phyloP scores from a whole-genome alignment of 2,888 invertebrate genomes.

The Amphipoea lucens region DNA sequence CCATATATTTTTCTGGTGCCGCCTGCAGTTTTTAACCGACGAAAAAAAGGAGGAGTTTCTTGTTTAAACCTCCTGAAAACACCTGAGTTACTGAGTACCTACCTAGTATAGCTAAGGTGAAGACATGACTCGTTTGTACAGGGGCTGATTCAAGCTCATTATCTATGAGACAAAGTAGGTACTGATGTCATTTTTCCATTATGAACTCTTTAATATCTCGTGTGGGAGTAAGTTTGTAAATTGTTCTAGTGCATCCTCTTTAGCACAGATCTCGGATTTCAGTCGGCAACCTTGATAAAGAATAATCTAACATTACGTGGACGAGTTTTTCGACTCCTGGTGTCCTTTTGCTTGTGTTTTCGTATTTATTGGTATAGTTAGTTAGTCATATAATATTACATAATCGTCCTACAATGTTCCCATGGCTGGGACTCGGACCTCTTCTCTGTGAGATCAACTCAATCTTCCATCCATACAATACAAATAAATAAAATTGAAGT shows the following conservation, averaged over 20 bases:
- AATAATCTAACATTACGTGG: not conserved
- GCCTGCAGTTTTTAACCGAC: not conserved
- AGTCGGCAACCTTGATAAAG: not conserved
- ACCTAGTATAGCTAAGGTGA: not conserved
- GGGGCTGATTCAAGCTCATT: not conserved
- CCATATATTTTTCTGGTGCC: not conserved
- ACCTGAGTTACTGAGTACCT: too few relatives aligned
- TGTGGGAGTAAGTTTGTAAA: constrained; percentile 33
- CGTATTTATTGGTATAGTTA: not conserved
- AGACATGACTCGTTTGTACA: not conserved
- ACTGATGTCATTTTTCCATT: constrained; percentile 50
- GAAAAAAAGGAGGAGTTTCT: not conserved
- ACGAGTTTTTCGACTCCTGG: not conserved
- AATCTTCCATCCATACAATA: too few relatives aligned
- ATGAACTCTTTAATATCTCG: constrained; percentile 5
- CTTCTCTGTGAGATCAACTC: not conserved
- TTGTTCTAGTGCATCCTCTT: constrained; percentile 39
- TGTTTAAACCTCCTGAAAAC: not conserved
- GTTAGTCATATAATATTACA: not conserved
- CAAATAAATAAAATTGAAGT: too few relatives aligned
- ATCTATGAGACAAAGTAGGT: not conserved
- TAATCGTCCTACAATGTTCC: not conserved
- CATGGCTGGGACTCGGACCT: not conserved
- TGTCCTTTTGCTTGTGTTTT: not conserved
- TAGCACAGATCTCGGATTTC: constrained; percentile 39